Evolutionary conservation across 1,140 invertebrate species (phyloP).

Genomic region (Bombus polaris): DNA sequence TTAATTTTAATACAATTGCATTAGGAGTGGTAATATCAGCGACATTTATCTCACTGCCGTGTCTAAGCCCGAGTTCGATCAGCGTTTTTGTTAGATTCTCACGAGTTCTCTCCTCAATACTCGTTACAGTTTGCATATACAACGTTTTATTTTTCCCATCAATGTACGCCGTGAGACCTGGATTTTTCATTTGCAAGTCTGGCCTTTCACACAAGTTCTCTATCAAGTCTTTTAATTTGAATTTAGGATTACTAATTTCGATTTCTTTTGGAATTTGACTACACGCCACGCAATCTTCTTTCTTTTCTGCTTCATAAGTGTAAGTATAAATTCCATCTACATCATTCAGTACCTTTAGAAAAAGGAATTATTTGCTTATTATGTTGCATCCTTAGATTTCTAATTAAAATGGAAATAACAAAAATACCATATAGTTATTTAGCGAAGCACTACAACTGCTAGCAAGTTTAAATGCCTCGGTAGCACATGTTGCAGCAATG

Average conservation of each 20-base stretch:
- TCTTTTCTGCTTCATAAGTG: slow-evolving; percentile 95
- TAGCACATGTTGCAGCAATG: slow-evolving; percentile 96
- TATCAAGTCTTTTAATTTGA: slow-evolving; percentile 93
- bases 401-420: background rate
- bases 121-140: slow-evolving; percentile 94
- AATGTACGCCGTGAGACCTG: slow-evolving; percentile 89
- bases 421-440: slow-evolving; percentile 95
- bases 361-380: slow-evolving; percentile 17
- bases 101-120: slow-evolving; percentile 94
- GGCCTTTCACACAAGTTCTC: slow-evolving; percentile 89
- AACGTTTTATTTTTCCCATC: slow-evolving; percentile 95
- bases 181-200: slow-evolving; percentile 93
- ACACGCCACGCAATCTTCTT: slow-evolving; percentile 93
- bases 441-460: slow-evolving; percentile 94
- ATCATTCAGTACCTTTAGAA: slow-evolving; percentile 92
- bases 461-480: slow-evolving; percentile 98
- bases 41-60: slow-evolving; percentile 93
- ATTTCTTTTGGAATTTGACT: slow-evolving; percentile 89
- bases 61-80: slow-evolving; percentile 90
- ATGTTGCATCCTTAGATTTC: background rate
- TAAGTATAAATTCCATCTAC: slow-evolving; percentile 98
- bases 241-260: slow-evolving; percentile 87
- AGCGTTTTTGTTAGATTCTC: slow-evolving; percentile 94
- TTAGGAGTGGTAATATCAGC: slow-evolving; percentile 95
- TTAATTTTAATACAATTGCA: slow-evolving; percentile 88